A percentile compares a stretch with the other conserved stretches of the same genome.
Conservation (phyloP, 2,113 vertebrate species). For the Phalacrocorax carbo region DNA sequence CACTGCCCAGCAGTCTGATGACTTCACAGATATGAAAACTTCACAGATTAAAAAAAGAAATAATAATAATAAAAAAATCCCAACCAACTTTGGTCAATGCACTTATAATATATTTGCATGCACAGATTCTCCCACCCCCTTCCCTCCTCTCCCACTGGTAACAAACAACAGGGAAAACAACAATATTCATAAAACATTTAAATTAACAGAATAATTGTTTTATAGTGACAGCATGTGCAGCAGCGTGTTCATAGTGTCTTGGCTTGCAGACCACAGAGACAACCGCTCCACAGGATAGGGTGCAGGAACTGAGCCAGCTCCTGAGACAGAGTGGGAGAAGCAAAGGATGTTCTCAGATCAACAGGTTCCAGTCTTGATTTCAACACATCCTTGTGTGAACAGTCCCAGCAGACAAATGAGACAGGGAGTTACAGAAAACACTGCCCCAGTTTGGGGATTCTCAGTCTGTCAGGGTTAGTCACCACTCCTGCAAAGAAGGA, state of each 20-base stretch:
- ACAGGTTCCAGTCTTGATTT: slow-evolving; percentile 5
- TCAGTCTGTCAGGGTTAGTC: background rate
- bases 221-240: slow-evolving; percentile 23
- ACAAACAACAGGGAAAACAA: slow-evolving; percentile 49
- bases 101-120: slow-evolving; percentile 64
- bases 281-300: background rate
- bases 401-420: background rate
- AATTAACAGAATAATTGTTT: slow-evolving; percentile 56
- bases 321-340: background rate
- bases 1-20: slow-evolving; percentile 65
- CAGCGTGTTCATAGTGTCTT: slow-evolving; percentile 14
- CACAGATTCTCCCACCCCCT: slow-evolving; percentile 15
- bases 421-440: background rate
- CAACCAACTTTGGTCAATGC: slow-evolving; percentile 31
- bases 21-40: slow-evolving; percentile 68
- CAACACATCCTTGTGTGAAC: background rate
- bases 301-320: background rate
- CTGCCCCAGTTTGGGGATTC: background rate
- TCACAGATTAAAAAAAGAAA: slow-evolving; percentile 61
- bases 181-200: slow-evolving; percentile 57
- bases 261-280: background rate
- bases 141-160: background rate
- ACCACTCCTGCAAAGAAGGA: background rate
- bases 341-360: background rate
- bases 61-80: background rate